Conservation (phyloP, 1,140 invertebrate genomes). For the Calycopis cecrops region DNA sequence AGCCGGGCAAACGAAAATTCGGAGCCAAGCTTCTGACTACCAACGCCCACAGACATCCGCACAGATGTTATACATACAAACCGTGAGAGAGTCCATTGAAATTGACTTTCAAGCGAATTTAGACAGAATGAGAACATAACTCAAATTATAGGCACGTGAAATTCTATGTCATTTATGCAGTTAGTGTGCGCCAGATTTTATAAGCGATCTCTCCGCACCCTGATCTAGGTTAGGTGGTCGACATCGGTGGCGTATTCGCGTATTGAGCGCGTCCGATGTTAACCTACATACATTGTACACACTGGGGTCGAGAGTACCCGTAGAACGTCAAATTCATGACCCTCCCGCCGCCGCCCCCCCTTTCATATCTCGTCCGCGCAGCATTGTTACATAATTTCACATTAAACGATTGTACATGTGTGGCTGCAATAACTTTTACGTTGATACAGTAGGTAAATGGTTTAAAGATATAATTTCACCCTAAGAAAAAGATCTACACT, state of each 20-base stretch:
- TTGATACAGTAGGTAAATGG: no score
- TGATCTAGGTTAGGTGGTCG: conserved; percentile 74
- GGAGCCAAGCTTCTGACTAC: no score
- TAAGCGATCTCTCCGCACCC: conserved; percentile 71
- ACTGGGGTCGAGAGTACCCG: conserved; percentile 63
- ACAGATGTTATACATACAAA: no score
- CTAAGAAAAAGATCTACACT: no score
- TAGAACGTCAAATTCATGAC: conserved; percentile 63
- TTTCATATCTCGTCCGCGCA: conserved; percentile 18
- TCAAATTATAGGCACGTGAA: conserved; percentile 38
- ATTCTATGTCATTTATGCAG: conserved; percentile 61
- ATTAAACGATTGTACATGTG: conserved; percentile 7
- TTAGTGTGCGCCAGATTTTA: conserved; percentile 68
- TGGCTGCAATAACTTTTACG: no score
- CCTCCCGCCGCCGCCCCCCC: conserved; percentile 42
- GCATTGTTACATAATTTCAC: not conserved
- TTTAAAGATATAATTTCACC: no score
- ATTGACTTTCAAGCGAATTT: conserved; percentile 17
- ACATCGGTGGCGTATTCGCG: conserved; percentile 66
- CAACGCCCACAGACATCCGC: no score
- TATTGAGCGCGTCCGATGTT: conserved; percentile 72
- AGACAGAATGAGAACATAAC: conserved; percentile 22
- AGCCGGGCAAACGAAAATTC: no score
- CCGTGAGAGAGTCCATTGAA: conserved; percentile 8
- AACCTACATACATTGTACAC: conserved; percentile 60